Conservation (phyloP, 2,797 vertebrate species). For the Phataginus tetradactyla region DNA sequence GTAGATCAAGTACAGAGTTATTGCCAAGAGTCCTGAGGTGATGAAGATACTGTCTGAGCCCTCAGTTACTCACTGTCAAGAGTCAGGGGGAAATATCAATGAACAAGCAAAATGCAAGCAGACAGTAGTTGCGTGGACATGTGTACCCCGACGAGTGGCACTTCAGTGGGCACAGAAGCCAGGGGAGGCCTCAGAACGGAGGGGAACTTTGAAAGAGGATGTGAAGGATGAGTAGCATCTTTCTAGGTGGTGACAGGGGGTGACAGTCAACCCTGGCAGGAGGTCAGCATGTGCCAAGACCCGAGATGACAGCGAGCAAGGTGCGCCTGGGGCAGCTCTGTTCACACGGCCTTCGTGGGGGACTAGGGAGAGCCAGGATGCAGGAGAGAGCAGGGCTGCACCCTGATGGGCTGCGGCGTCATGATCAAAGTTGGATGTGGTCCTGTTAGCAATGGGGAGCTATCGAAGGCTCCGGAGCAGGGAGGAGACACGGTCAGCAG, state of each 20-base stretch:
- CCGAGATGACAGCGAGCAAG: background rate
- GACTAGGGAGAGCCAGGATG: too few relatives aligned
- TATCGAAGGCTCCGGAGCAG: background rate
- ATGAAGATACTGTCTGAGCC: background rate
- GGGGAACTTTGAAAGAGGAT: background rate
- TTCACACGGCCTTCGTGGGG: background rate
- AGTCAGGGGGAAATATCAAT: background rate
- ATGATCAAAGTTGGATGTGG: background rate
- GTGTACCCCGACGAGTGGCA: background rate
- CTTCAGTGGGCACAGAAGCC: background rate
- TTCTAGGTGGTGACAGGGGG: background rate
- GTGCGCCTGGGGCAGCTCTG: background rate
- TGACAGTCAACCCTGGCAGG: background rate
- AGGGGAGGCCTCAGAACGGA: background rate
- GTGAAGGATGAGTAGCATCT: background rate
- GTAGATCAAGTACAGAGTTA: background rate
- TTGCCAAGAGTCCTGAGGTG: background rate
- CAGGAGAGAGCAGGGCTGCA: background rate
- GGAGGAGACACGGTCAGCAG: background rate
- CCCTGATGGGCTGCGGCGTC: accelerated
- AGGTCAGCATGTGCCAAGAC: background rate
- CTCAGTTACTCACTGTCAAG: background rate
- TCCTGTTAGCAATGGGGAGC: background rate
- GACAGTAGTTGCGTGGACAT: background rate
- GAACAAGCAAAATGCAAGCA: background rate